These are phyloP conservation scores for Squalus acanthias DNA, from an alignment of 2,797 vertebrate species.

Conservation along the genomic window DNA sequence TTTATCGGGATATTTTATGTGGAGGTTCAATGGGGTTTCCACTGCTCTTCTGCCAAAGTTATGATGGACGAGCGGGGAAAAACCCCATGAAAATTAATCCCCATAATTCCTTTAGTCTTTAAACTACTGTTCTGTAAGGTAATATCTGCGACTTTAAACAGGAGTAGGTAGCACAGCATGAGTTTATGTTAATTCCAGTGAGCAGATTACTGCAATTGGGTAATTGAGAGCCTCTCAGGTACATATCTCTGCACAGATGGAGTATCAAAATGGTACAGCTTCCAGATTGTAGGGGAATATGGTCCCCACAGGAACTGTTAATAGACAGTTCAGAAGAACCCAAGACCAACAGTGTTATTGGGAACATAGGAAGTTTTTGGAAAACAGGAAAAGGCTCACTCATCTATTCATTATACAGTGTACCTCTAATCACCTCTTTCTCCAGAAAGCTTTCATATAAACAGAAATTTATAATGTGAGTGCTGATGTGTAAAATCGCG, in stretches of 20 bases:
- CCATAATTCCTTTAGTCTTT: neutral
- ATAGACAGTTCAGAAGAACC: neutral
- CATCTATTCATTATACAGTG: neutral
- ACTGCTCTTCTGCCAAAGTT: neutral
- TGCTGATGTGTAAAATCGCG: neutral
- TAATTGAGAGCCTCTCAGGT: neutral
- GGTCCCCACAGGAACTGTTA: neutral
- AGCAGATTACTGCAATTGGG: neutral
- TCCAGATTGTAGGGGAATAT: neutral
- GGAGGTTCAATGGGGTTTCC: neutral
- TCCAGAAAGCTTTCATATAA: neutral
- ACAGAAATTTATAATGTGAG: neutral
- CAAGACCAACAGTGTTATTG: neutral
- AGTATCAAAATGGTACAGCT: neutral
- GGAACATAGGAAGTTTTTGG: no score
- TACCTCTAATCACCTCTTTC: neutral
- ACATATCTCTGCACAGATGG: neutral
- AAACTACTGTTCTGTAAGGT: neutral
- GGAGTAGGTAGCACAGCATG: neutral
- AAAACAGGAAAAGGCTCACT: neutral
- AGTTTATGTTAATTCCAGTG: neutral
- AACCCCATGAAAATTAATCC: neutral
- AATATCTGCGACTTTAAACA: neutral
- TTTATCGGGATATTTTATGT: neutral
- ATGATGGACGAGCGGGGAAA: neutral